phyloP scores from a whole-genome alignment of 2,888 invertebrate genomes.

The Agrypnus murinus region DNA sequence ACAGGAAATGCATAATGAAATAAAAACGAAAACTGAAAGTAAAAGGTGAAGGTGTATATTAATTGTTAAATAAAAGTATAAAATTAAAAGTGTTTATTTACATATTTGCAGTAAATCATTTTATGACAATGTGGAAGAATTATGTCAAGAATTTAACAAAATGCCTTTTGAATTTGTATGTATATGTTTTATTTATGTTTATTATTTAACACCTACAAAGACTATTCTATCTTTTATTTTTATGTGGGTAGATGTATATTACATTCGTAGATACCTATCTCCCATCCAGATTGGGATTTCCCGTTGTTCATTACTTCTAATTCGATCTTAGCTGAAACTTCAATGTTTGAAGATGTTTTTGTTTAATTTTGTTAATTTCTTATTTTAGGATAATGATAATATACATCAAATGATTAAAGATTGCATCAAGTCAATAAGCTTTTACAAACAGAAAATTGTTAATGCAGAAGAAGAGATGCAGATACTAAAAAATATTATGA shows the following conservation, averaged over 20 bases:
- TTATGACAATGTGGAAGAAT: conserved; percentile 3
- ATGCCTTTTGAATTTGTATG: conserved; percentile 6
- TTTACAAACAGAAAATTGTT: background rate
- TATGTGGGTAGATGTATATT: too few relatives aligned
- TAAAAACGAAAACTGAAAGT: background rate
- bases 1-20: background rate
- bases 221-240: conserved; percentile 1
- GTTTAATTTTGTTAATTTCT: background rate
- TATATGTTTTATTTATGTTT: background rate
- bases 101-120: conserved; percentile 7
- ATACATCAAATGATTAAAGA: background rate
- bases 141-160: background rate
- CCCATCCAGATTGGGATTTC: too few relatives aligned
- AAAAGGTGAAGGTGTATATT: conserved; percentile 12
- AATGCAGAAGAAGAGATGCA: conserved; percentile 3
- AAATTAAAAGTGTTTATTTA: background rate
- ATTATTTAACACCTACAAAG: too few relatives aligned
- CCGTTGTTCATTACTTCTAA: too few relatives aligned
- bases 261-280: too few relatives aligned
- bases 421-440: background rate
- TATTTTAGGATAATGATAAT: conserved; percentile 2
- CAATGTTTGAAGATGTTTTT: too few relatives aligned
- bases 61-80: background rate
- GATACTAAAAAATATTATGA: conserved; percentile 12
- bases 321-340: too few relatives aligned